These are phyloP conservation scores for Furcula furcula DNA, from an alignment of 2,888 invertebrate genomes.

Conservation along the genomic window DNA sequence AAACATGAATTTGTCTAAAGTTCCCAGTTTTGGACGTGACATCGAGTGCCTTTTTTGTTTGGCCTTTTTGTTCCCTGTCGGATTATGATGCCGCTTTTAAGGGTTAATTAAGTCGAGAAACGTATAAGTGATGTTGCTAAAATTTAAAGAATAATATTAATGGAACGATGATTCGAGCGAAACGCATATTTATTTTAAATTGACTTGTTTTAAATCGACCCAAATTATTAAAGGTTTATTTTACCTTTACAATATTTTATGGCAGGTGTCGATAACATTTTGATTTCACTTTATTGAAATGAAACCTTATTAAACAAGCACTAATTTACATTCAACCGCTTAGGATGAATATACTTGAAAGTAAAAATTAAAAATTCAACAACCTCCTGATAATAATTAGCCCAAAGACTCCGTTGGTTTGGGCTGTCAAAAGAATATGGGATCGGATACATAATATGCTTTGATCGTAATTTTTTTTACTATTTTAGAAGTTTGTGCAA, in stretches of 20 bases:
- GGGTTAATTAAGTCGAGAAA: slow-evolving; percentile 73
- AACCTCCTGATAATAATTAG: too few relatives aligned
- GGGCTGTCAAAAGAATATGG: too few relatives aligned
- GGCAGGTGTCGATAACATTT: slow-evolving; percentile 1
- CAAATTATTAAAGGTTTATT: slow-evolving; percentile 1
- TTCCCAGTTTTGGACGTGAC: slow-evolving; percentile 71
- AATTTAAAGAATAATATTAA: slow-evolving; percentile 38
- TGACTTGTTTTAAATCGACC: slow-evolving; percentile 15
- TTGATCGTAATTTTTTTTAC: too few relatives aligned
- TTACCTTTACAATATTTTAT: neutral
- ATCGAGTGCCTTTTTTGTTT: slow-evolving; percentile 66
- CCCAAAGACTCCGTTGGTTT: too few relatives aligned
- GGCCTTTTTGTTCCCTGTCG: slow-evolving; percentile 58
- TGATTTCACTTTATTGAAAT: neutral
- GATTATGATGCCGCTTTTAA: slow-evolving; percentile 67
- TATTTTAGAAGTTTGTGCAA: too few relatives aligned
- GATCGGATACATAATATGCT: too few relatives aligned
- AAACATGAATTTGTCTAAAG: slow-evolving; percentile 72
- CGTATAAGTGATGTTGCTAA: slow-evolving; percentile 65
- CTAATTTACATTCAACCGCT: too few relatives aligned
- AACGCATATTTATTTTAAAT: slow-evolving; percentile 19
- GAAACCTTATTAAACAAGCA: too few relatives aligned
- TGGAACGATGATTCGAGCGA: slow-evolving; percentile 37
- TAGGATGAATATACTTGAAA: too few relatives aligned
- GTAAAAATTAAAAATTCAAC: too few relatives aligned